A percentile compares a stretch with the other conserved stretches of the same genome.
Conservation (phyloP, 2,113 vertebrate genomes). For the Thomomys bottae region DNA sequence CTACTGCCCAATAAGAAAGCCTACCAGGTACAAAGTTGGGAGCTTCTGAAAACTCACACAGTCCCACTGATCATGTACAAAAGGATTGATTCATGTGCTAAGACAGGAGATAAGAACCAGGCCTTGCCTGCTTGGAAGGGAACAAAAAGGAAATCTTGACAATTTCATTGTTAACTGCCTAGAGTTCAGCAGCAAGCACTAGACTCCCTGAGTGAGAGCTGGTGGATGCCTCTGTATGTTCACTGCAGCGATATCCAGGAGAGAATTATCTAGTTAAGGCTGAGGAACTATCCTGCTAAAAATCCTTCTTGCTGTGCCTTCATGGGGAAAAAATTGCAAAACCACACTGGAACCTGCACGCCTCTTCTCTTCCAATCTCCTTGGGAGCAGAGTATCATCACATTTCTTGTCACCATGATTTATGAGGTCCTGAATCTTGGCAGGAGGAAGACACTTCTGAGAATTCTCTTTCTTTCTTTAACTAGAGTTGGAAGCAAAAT, state of each 20-base stretch:
- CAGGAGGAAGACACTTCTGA: conserved; percentile 60
- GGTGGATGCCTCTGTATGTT: background rate
- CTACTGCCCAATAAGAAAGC: conserved; percentile 2
- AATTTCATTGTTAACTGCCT: conserved; percentile 69
- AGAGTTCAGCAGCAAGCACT: conserved; percentile 10
- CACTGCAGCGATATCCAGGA: conserved; percentile 44
- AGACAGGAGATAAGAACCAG: conserved; percentile 45
- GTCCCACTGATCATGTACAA: conserved; percentile 40
- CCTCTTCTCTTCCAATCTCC: conserved; percentile 65
- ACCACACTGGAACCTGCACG: background rate
- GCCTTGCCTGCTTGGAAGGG: conserved; percentile 20
- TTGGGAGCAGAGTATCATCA: conserved; percentile 63
- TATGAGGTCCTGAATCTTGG: conserved; percentile 79
- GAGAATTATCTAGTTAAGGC: conserved; percentile 55
- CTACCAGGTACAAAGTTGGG: conserved; percentile 36
- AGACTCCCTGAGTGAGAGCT: background rate
- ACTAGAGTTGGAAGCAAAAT: conserved; percentile 72
- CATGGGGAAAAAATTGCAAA: conserved; percentile 67
- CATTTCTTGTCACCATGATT: conserved; percentile 82
- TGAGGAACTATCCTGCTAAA: background rate
- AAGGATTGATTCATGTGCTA: conserved; percentile 62
- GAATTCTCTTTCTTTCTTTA: conserved; percentile 78
- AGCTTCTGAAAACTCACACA: conserved; percentile 34
- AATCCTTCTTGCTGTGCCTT: conserved; percentile 38
- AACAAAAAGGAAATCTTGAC: conserved; percentile 66